These are phyloP conservation scores for Pyrrhia umbra DNA, from an alignment of 2,888 invertebrate genomes.

Conservation along the genomic window DNA sequence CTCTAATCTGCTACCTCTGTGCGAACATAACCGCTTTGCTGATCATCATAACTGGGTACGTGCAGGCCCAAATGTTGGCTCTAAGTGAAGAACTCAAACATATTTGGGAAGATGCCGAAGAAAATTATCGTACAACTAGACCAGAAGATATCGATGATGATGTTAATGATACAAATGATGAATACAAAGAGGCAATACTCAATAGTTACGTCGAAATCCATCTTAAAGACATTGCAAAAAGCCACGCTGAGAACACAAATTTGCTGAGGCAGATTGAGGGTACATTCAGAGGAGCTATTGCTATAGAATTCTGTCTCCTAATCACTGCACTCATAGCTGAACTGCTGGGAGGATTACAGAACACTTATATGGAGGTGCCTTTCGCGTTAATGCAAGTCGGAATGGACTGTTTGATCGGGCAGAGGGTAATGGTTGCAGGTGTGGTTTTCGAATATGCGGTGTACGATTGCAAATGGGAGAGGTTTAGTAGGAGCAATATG, in stretches of 20 bases:
- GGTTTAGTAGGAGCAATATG: conserved; percentile 59
- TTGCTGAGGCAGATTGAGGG: conserved; percentile 26
- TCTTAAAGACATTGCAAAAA: conserved; percentile 25
- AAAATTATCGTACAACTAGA: neutral
- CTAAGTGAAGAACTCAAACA: conserved; percentile 32
- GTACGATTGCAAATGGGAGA: conserved; percentile 64
- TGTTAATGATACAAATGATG: neutral
- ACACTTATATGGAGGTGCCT: conserved; percentile 69
- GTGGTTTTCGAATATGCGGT: conserved; percentile 55
- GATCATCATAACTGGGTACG: conserved; percentile 22
- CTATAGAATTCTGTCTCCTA: conserved; percentile 68
- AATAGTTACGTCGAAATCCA: conserved; percentile 19
- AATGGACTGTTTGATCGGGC: conserved; percentile 65
- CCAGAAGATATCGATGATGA: neutral
- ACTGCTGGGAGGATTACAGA: conserved; percentile 70
- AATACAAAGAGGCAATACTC: neutral
- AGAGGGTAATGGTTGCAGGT: conserved; percentile 63
- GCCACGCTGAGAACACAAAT: conserved; percentile 21
- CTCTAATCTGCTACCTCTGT: conserved; percentile 13
- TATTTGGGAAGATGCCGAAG: conserved; percentile 33
- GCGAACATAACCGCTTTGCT: conserved; percentile 29
- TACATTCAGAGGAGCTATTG: conserved; percentile 65
- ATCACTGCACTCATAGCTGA: conserved; percentile 66
- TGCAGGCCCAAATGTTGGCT: conserved; percentile 28
- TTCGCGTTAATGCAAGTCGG: conserved; percentile 67